Conservation (phyloP, 2,113 vertebrate genomes). For the Asarcornis scutulata region DNA sequence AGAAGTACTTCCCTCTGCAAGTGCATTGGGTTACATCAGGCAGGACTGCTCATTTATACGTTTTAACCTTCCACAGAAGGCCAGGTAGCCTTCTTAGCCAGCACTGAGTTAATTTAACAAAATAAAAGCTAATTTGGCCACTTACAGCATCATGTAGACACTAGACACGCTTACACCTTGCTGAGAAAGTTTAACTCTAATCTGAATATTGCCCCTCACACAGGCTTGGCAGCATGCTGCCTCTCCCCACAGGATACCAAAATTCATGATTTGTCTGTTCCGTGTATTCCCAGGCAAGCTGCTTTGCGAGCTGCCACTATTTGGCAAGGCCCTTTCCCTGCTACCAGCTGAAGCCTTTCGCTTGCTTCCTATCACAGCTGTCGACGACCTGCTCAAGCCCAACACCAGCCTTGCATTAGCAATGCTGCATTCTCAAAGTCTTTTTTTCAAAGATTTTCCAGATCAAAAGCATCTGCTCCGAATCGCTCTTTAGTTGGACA, state of each 20-base stretch:
- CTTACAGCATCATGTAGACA: not conserved
- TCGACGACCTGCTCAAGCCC: not conserved
- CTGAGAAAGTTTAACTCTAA: not conserved
- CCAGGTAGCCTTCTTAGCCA: not conserved
- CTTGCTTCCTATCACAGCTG: not conserved
- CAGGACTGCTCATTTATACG: not conserved
- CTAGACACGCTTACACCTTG: not conserved
- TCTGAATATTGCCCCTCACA: not conserved
- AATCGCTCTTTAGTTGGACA: not conserved
- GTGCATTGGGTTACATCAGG: not conserved
- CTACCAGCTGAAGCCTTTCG: not conserved
- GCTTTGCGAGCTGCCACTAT: not conserved
- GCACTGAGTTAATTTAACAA: not conserved
- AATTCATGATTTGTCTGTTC: not conserved
- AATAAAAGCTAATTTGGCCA: not conserved
- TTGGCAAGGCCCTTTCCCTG: not conserved
- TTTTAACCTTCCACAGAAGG: not conserved
- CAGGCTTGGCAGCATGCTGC: not conserved
- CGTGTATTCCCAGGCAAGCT: not conserved
- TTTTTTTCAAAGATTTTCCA: not conserved
- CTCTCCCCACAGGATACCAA: not conserved
- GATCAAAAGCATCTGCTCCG: not conserved
- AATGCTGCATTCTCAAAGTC: not conserved
- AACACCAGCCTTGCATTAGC: not conserved
- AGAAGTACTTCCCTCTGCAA: not conserved